Evolutionary conservation across 2,797 vertebrate species (phyloP).

Genomic region (Vireo griseus): DNA sequence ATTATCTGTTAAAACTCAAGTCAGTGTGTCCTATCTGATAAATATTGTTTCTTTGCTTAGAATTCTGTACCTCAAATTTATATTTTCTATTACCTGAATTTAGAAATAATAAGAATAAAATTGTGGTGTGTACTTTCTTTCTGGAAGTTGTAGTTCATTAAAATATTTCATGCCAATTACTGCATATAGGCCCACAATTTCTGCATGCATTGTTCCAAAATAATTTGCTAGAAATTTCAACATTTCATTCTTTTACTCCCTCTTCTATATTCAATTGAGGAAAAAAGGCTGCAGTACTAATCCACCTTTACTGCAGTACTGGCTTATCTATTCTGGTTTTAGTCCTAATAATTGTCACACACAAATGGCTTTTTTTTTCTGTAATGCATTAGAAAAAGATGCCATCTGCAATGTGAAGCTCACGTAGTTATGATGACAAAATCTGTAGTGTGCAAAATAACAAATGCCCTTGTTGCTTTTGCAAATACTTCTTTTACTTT

Average conservation of each 20-base stretch:
- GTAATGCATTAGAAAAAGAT: background rate
- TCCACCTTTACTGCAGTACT: background rate
- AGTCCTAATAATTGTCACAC: background rate
- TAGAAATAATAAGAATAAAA: background rate
- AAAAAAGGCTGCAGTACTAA: background rate
- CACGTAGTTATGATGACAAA: background rate
- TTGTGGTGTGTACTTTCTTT: background rate
- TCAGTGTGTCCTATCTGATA: background rate
- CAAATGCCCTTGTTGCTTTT: background rate
- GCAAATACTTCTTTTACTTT: background rate
- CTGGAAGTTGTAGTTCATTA: background rate
- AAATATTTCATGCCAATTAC: background rate
- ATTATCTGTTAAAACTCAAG: background rate
- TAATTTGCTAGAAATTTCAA: background rate
- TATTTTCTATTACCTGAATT: background rate
- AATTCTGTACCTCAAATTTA: background rate
- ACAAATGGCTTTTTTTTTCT: background rate
- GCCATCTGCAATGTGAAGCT: background rate
- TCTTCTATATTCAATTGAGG: accelerated
- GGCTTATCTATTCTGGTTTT: background rate
- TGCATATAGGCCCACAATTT: background rate
- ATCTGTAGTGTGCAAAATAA: background rate
- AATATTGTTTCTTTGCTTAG: background rate
- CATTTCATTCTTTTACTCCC: background rate
- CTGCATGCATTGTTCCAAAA: background rate